Evolutionary conservation across 2,888 invertebrate genomes (phyloP), one percentile per base, ranked within the genome.

Genomic region (Molorchus minor): DNA sequence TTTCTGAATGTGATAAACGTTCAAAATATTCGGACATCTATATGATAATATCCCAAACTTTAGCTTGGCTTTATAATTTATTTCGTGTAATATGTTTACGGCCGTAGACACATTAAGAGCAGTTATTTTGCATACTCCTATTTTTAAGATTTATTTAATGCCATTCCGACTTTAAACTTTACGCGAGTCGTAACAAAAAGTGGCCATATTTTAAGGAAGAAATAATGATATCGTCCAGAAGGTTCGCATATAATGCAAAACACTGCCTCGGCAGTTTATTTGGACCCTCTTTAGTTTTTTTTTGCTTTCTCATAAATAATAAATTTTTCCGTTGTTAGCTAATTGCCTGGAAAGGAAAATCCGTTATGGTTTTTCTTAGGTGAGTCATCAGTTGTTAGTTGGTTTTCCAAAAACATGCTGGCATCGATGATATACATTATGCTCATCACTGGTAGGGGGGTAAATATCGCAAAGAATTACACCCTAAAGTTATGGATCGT

Each of bases 61-160:
- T 25, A 13, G 25, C n/a, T 43, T 43, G 20, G 8, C 21, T 12
- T 43, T 43, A 21, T 43, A 21, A 43, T 43, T 43, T 43, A 43
- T 43, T 25, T 2, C 43, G 7, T 12, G 10, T 13, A 13, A 4
- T 15, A 33, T 43, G 43, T 43, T 43, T 43, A 21, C 43, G n/a
- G 15, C 12, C 17, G 5, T 21, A 25, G 43, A 21, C 43, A 25
- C 43, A 43, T 43, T 21, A 43, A 43, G 43, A 15, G 43, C 8
- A 21, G 20, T 21, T 43, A 43, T 21, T 43, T 43, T 21, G 43
- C 21, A 43, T 43, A 21, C 12, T 21, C 43, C 15, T 25, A 21
- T 43, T 43, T 25, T 43, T 12, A 12, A 21, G 43, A 43, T 43
- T 43, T 43, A 43, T 43, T 12, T 21, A 43, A 43, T 15, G 21